Base-by-base conservation (phyloP, 2,888 invertebrate species). In the Leptopilina myrica region DNA sequence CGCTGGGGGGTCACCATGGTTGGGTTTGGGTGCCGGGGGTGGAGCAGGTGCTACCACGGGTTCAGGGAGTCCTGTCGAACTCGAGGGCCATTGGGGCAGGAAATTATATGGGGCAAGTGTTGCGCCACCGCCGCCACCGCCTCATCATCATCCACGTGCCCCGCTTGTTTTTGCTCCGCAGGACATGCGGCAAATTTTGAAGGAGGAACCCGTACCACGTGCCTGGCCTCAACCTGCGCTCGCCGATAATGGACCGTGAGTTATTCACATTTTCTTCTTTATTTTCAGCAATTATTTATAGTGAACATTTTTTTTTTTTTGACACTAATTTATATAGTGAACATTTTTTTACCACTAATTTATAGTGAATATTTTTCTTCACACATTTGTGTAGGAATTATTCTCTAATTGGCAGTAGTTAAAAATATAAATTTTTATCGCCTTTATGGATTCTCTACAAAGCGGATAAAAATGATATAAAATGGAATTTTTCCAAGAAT, bases 1-100 rank as follows among this genome's bases (percentile, higher is more conserved):
- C 86, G 91, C 91, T 91, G 91, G 91, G 88, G 91, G 91, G 87
- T 90, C 91, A 86, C 90, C 91, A 91, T 91, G 91, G 91, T 86
- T 91, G 86, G 91, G 91, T 73, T 86, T 91, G 69, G 90, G 91
- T 76, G 90, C 90, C 64, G 91, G 91, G 76, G 91, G 89, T 82
- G 91, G 91, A 80, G 85, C 90, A 49, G 90, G 89, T 53, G 89
- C 89, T 33, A 88, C 90, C 80, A 89, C 91, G 33, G 91, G 90
- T 56, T 90, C 89, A 79, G 91, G 90, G 85, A 91, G 91, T 83
- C 91, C 91, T 78, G 91, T 91, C 65, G 91, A 91, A 81, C 88
- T 91, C 81, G 91, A 91, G 46, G 91, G 90, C 46, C 91, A 90
- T 86, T 91, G 91, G 91, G 90, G 91, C 81, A 85, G 91, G 77